A percentile compares a stretch with the other conserved stretches of the same genome.
Conservation (phyloP, 2,113 vertebrate genomes). For the Isichthys henryi region DNA sequence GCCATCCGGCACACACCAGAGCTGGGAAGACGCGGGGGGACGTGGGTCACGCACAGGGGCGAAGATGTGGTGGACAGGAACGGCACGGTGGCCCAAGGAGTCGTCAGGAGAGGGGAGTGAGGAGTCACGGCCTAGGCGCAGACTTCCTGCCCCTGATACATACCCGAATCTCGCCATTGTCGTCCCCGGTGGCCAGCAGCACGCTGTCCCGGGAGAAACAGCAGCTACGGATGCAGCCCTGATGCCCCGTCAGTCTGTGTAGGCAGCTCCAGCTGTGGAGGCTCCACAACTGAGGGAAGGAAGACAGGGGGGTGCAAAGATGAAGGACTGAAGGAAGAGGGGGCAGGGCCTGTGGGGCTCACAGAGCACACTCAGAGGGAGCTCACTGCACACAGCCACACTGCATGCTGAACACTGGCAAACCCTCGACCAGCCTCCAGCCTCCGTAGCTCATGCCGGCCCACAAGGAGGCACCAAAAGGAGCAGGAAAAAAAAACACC, state of each 20-base stretch:
- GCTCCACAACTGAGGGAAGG: slow-evolving; percentile 72
- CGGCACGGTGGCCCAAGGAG: background rate
- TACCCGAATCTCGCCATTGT: slow-evolving; percentile 90
- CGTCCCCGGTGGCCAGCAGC: slow-evolving; percentile 83
- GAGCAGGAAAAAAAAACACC: background rate
- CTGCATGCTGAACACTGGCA: background rate
- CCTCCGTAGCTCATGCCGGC: background rate
- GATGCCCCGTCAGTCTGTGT: slow-evolving; percentile 69
- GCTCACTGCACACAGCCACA: background rate
- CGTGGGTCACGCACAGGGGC: background rate
- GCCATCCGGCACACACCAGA: slow-evolving; percentile 72
- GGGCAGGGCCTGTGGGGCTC: background rate
- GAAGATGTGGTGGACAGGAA: slow-evolving; percentile 15
- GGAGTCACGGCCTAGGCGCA: background rate
- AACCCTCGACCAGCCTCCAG: background rate
- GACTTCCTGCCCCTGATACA: slow-evolving; percentile 14
- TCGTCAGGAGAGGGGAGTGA: background rate
- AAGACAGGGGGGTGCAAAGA: background rate
- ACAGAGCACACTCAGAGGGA: background rate
- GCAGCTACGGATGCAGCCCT: slow-evolving; percentile 84
- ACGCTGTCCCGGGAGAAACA: slow-evolving; percentile 70
- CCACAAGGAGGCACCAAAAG: background rate
- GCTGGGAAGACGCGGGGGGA: slow-evolving; percentile 48
- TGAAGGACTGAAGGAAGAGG: background rate
- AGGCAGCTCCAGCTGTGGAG: slow-evolving; percentile 60